Base-by-base conservation (phyloP, 2,888 invertebrate genomes). In the Eledona agricola region DNA sequence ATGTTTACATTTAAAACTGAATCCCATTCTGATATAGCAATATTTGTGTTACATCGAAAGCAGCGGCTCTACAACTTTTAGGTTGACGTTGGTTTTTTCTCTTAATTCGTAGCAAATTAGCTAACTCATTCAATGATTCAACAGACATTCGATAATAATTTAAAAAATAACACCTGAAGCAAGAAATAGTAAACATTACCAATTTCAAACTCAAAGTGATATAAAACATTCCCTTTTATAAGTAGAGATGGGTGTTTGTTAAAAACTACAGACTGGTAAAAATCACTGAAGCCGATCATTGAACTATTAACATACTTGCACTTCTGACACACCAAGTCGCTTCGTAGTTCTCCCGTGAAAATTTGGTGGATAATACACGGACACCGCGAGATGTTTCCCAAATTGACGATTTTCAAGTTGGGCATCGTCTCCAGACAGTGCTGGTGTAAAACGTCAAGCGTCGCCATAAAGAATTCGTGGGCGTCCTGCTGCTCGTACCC, bases 401-500 rank as follows among this genome's bases (percentile, higher is more conserved):
- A 37, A 13, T 52, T 54, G 3, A 35, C 38, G 6, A 51, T 51
- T 40, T 58, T 59, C 29, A 55, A 46, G 34, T 66, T 63, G 2
- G 65, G 64, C 63, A 71, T 65, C 4, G 72, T 67, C 22, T 71
- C 70, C 10, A 63, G 55, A 62, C 84, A 90, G 70, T 93, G 91
- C 73, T 90, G 83, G 75, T 97, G 97, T 53, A 98, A 79, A 4
- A 96, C 90, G 72, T 96, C 93, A 32, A 98, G 81, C 0, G 94
- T 92, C 20, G 96, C 95, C 60, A 98, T 96, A 73, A 98, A 94
- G 79, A 98, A 98, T 79, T 99, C 98, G 72, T 99, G 98, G 12
- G 98, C 98, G 76, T 99, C 98, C 76, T 98, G 97, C 73, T 98
- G 97, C 73, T 96, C 93, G 74, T 96, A 94, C 37, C 96, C 95